phyloP scores from a whole-genome alignment of 2,797 vertebrate genomes.

The Halcyon smyrnensis region DNA sequence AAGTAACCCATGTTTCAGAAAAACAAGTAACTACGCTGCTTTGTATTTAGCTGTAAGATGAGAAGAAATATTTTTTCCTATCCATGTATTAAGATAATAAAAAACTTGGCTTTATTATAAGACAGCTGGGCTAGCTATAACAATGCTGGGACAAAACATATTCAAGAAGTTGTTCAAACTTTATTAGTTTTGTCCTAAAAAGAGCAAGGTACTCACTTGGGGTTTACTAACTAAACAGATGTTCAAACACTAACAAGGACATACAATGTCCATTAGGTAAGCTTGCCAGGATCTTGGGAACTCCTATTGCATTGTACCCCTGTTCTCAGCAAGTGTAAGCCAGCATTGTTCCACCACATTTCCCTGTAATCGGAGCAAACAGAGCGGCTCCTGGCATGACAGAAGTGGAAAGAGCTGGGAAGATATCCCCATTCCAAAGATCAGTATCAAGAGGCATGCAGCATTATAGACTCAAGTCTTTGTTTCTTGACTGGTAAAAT shows the following conservation, averaged over 20 bases:
- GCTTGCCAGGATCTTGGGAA: background rate
- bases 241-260: constrained; percentile 13
- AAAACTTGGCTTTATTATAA: background rate
- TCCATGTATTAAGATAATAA: background rate
- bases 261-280: background rate
- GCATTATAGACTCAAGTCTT: background rate
- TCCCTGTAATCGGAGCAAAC: background rate
- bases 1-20: background rate
- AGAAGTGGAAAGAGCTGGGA: background rate
- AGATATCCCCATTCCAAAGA: background rate
- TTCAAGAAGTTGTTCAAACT: constrained; percentile 24
- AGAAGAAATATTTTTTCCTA: background rate
- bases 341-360: background rate
- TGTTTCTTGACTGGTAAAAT: background rate
- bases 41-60: background rate
- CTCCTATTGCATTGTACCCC: background rate
- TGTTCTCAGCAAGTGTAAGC: background rate
- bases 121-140: background rate
- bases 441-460: background rate
- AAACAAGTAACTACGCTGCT: background rate
- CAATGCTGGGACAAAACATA: background rate
- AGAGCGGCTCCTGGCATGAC: background rate
- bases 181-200: constrained; percentile 7
- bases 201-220: background rate
- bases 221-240: background rate